Evolutionary conservation across 1,140 invertebrate species (phyloP), one percentile per base, ranked within the genome.

Genomic region (Andricus grossulariae): DNA sequence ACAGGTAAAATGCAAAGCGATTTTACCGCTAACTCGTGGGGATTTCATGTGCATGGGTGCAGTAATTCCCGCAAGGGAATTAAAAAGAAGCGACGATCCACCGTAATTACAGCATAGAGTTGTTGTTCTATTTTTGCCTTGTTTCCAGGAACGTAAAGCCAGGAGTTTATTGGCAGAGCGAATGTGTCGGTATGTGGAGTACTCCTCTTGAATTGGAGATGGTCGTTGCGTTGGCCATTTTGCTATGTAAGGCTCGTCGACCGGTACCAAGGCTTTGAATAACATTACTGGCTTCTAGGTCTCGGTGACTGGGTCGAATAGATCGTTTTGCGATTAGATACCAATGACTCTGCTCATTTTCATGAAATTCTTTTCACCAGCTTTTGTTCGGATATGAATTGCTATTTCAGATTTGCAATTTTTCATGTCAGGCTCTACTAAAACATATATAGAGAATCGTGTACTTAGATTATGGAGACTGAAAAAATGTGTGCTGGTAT

Each of bases 211-310:
- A 57, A 66, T 66, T 66, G 60, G 12, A 25, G 16, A 66, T 66
- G 60, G 25, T 66, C 5, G 13, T 45, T n/a, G 19, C 54, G 11
- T 66, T 66, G 13, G 25, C 45, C 18, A 21, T 72, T 75, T 75
- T 72, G 50, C 51, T 75, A 79, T 55, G 77, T 71, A 70, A 72
- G 66, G 71, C 77, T 32, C 19, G 73, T 79, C 70, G 77, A 51
- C 39, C 66, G 19, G 49, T 70, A 55, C 19, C 50, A 72, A 55
- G 49, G 52, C 66, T 66, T 75, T 66, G 77, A 79, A 79, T 79
- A 74, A 79, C 49, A 75, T 79, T 79, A 75, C 70, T 45, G 16
- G 7, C 51, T 78, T 71, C 72, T 73, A 25, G 76, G 73, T 78
- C 72, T 74, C 49, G 72, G 76, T 51, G 55, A 70, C 66, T 49